A percentile compares a stretch with the other conserved stretches of the same genome.
Conservation (phyloP, 2,113 vertebrate genomes). For the Coptodon bakossiorum region DNA sequence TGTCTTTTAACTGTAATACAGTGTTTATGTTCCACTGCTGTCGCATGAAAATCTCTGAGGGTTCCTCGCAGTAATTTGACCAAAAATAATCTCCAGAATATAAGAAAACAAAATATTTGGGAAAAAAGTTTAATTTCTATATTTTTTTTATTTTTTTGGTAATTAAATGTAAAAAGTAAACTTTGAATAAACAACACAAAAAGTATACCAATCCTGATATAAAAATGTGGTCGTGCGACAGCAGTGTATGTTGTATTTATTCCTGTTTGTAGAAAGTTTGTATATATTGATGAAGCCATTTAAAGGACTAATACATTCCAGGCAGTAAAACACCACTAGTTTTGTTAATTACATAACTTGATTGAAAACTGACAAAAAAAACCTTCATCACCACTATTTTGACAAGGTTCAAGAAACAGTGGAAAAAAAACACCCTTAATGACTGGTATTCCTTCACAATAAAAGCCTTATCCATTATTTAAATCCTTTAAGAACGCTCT, state of each 20-base stretch:
- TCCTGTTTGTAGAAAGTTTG: slow-evolving; percentile 64
- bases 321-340: slow-evolving; percentile 34
- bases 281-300: slow-evolving; percentile 59
- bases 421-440: not conserved
- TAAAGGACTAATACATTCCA: slow-evolving; percentile 38
- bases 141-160: rapidly evolving
- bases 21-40: slow-evolving; percentile 45
- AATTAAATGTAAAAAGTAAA: not conserved
- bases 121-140: not conserved
- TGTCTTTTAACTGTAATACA: slow-evolving; percentile 56
- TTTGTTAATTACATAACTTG: not conserved
- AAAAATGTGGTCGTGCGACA: slow-evolving; percentile 26
- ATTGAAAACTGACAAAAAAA: not conserved
- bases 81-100: not conserved
- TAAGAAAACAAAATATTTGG: not conserved
- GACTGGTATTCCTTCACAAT: not conserved
- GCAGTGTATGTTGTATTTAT: slow-evolving; percentile 65
- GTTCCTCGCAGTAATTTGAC: not conserved
- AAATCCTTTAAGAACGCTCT: not conserved
- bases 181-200: not conserved
- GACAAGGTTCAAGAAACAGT: not conserved
- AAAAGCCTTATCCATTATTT: not conserved
- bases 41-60: not conserved
- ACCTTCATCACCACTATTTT: slow-evolving; percentile 4
- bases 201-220: not conserved